Evolutionary conservation across 2,113 vertebrate species (phyloP).

Genomic region (Monopterus albus): DNA sequence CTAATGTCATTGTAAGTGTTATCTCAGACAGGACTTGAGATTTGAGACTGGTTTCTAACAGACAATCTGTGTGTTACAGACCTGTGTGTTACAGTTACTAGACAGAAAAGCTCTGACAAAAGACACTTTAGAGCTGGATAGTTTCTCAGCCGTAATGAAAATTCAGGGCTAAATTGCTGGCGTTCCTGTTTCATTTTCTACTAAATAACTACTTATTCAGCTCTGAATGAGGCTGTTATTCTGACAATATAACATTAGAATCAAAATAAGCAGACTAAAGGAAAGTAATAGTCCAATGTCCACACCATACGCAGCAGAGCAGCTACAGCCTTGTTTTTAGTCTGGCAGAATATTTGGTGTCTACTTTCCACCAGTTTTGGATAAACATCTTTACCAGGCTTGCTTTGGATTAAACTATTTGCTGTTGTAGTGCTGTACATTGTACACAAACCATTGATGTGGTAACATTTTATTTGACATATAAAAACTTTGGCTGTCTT

Average conservation of each 20-base stretch:
- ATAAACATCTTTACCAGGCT: background rate
- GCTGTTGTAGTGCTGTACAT: background rate
- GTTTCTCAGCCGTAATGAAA: background rate
- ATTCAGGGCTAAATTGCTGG: too few relatives aligned
- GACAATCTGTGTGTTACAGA: too few relatives aligned
- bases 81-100: too few relatives aligned
- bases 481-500: background rate
- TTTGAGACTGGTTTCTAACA: background rate
- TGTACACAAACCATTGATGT: background rate
- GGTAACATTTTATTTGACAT: too few relatives aligned
- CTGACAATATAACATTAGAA: background rate
- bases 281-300: background rate
- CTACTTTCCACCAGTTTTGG: background rate
- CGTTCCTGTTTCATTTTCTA: background rate
- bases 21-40: background rate
- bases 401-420: background rate
- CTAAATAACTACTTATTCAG: background rate
- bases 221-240: background rate
- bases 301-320: background rate
- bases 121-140: too few relatives aligned
- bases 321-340: background rate
- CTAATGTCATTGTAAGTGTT: background rate
- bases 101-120: too few relatives aligned
- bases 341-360: background rate
- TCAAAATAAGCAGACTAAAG: too few relatives aligned